Base-by-base conservation (phyloP, 2,888 invertebrate genomes). In the Seira ritae region DNA sequence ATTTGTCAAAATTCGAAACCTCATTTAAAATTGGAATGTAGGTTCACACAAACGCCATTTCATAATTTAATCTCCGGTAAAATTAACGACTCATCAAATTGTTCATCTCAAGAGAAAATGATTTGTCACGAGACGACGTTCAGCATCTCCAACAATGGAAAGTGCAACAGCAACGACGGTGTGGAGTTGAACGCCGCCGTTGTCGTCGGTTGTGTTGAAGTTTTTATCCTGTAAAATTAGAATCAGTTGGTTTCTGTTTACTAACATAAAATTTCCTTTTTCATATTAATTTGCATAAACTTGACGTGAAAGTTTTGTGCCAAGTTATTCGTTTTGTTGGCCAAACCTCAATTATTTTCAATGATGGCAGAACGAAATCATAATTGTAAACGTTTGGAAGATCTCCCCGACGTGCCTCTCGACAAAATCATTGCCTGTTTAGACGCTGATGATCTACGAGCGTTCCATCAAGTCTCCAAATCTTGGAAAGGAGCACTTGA, bases 391-490 rank as follows among this genome's bases (percentile, higher is more conserved):
- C n/a, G n/a, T n/a, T 15, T 68, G 66, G 42, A 62, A n/a, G 24
- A 69, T 0, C 79, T 88, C 12, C 87, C 87, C 8, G 84, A 70
- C n/a, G 74, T 88, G 0, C 77, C 85, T 8, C 62, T 87, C 17
- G 87, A 88, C 67, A 86, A 77, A 50, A 62, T 88, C n/a, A 74
- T 88, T 17, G 22, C 42, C 1, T 86, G 78, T 23, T 69, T 89
- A 17, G 24, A 79, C 8, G 81, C 81, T 55, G 80, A 88, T 22
- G 89, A 89, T 81, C 67, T 89, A 3, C 70, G 86, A 17, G 70
- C 81, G 22, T 72, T 87, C 78, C 86, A 88, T 73, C 84, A 88
- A 79, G 89, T 89, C 69, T 88, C 84, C 6, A 80, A 80, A 50
- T 37, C 79, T 50, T 89, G 89, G 88, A 84, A 84, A 55, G 42